A percentile compares a stretch with the other conserved stretches of the same genome.
phyloP scores from a whole-genome alignment of 1,140 invertebrate genomes.

The Zaprionus tsacasi region DNA sequence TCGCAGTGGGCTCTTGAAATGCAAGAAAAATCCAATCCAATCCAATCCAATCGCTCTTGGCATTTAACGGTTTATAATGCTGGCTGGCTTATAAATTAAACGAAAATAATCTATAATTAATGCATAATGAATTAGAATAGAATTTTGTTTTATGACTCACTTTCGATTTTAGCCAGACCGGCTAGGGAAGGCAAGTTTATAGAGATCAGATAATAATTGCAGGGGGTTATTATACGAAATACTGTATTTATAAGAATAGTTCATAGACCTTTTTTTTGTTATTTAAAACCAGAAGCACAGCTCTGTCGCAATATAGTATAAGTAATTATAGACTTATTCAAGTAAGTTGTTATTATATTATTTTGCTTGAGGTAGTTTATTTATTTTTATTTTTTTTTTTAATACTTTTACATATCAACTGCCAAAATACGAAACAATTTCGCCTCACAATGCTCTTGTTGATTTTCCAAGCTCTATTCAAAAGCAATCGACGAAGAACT shows the following conservation, averaged over 20 bases:
- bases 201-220: neutral
- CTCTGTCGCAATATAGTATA: neutral
- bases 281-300: neutral
- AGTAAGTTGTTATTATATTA: neutral
- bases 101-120: constrained; percentile 10
- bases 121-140: neutral
- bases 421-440: no score
- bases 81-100: constrained; percentile 12
- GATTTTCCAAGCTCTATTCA: constrained; percentile 18
- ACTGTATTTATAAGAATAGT: neutral
- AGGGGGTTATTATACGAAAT: neutral
- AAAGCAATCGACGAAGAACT: constrained; percentile 24
- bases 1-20: constrained; percentile 17
- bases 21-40: constrained; percentile 23
- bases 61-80: constrained; percentile 27
- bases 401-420: no score
- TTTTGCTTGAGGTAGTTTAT: no score
- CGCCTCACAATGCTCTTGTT: no score
- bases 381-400: no score
- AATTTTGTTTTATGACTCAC: constrained; percentile 1
- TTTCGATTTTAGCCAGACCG: neutral
- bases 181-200: neutral
- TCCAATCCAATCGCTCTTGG: constrained; percentile 22
- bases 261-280: neutral
- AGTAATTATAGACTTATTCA: neutral